Conservation (phyloP, 1,140 invertebrate genomes). For the Listronotus bonariensis region DNA sequence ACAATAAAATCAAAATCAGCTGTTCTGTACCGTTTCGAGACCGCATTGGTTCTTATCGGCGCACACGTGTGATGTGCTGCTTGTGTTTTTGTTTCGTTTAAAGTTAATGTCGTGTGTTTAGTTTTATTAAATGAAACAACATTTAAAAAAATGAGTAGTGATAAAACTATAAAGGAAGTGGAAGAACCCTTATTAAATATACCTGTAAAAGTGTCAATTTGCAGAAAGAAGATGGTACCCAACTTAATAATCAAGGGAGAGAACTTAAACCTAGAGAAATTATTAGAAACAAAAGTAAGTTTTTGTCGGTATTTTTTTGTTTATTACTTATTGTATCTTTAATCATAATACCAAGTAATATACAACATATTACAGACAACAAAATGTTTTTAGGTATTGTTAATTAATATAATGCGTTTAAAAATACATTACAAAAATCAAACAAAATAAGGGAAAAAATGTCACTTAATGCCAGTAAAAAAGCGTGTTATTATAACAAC, state of each 20-base stretch:
- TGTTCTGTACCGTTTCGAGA: constrained; percentile 23
- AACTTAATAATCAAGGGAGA: not conserved
- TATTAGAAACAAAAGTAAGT: constrained; percentile 32
- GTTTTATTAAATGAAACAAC: constrained; percentile 4
- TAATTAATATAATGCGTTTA: too few species aligned
- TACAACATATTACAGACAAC: too few species aligned
- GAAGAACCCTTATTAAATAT: constrained; percentile 22
- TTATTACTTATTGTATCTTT: too few species aligned
- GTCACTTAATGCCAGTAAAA: too few species aligned
- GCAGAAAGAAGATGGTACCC: constrained; percentile 22
- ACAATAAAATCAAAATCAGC: constrained; percentile 26
- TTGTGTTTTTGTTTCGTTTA: constrained; percentile 11
- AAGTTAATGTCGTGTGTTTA: not conserved
- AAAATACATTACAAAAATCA: too few species aligned
- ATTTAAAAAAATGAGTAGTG: constrained; percentile 14
- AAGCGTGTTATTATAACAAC: too few species aligned
- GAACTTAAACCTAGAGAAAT: constrained; percentile 27
- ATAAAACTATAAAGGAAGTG: constrained; percentile 7
- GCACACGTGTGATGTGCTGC: constrained; percentile 6
- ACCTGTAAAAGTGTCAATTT: constrained; percentile 22
- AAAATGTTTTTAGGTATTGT: too few species aligned
- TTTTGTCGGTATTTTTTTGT: not conserved
- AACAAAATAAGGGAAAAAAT: too few species aligned
- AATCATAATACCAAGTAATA: too few species aligned
- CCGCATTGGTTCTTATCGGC: constrained; percentile 8